Conservation (phyloP, 2,113 vertebrate species). For the Triplophysa dalaica region DNA sequence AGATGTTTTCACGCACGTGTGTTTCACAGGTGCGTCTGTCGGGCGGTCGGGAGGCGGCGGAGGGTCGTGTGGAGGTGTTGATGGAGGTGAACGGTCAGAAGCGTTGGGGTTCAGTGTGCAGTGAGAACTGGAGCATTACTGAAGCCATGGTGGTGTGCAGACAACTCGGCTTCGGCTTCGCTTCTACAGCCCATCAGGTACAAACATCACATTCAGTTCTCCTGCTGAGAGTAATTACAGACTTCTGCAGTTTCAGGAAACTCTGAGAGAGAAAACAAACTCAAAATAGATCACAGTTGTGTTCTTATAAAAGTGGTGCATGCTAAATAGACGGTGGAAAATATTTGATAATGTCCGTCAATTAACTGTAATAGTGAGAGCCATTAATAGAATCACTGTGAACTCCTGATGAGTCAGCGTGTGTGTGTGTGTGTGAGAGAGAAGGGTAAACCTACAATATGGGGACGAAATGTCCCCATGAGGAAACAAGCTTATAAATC, state of each 20-base stretch:
- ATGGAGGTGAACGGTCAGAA: slow-evolving; percentile 75
- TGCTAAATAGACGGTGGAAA: slow-evolving; percentile 56
- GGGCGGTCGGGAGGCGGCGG: slow-evolving; percentile 79
- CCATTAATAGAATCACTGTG: neutral
- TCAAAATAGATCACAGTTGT: slow-evolving; percentile 57
- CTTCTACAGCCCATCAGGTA: slow-evolving; percentile 77
- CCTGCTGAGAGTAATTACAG: slow-evolving; percentile 76
- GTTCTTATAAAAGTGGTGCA: slow-evolving; percentile 25
- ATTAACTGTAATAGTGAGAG: slow-evolving; percentile 32
- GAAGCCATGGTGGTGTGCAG: slow-evolving; percentile 95
- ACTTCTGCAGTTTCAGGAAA: slow-evolving; percentile 61
- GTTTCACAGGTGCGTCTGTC: slow-evolving; percentile 83
- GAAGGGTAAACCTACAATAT: too few relatives aligned
- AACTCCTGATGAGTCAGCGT: slow-evolving; percentile 4
- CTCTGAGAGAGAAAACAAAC: slow-evolving; percentile 71
- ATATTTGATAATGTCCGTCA: slow-evolving; percentile 60
- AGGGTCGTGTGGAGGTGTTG: slow-evolving; percentile 91
- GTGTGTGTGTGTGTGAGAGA: neutral
- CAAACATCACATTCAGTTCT: slow-evolving; percentile 61
- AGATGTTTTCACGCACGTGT: neutral
- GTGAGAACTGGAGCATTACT: slow-evolving; percentile 90
- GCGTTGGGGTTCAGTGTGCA: slow-evolving; percentile 88
- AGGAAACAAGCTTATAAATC: too few relatives aligned
- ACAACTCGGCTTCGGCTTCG: slow-evolving; percentile 92
- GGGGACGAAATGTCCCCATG: too few relatives aligned